Percentiles rank a stretch among this genome's conserved stretches.
Conservation (phyloP, 2,113 vertebrate species). For the Boulengeromyrus knoepffleri region DNA sequence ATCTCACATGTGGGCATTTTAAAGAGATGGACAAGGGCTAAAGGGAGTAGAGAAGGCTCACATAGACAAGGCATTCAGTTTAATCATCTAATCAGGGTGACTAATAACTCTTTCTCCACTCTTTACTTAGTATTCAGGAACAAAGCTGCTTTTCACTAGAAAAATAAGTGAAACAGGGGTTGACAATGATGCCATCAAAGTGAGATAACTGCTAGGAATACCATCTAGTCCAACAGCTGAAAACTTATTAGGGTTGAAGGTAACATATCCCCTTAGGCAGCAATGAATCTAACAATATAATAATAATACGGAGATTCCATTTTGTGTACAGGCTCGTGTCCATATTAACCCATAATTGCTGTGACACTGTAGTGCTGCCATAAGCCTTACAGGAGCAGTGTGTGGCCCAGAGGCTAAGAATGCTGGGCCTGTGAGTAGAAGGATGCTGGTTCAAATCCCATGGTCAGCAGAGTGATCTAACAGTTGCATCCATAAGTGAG, state of each 20-base stretch:
- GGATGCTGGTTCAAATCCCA: not conserved
- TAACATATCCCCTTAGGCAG: constrained; percentile 15
- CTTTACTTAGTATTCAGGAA: not conserved
- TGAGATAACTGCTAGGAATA: not conserved
- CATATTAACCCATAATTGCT: not conserved
- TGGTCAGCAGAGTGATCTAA: not conserved
- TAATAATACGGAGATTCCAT: not conserved
- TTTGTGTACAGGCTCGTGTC: not conserved
- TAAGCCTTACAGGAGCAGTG: not conserved
- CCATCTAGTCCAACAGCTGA: not conserved
- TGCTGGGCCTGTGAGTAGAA: not conserved
- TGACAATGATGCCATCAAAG: not conserved
- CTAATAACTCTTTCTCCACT: not conserved
- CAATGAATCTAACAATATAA: not conserved
- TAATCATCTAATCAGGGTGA: not conserved
- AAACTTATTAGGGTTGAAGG: constrained; percentile 11
- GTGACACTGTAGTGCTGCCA: not conserved
- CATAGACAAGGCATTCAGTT: not conserved
- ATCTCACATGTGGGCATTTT: not conserved
- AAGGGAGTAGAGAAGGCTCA: not conserved
- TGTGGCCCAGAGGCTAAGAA: not conserved
- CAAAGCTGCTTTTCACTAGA: not conserved
- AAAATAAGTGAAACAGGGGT: not conserved
- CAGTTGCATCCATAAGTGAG: not conserved
- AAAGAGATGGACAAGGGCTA: not conserved